phyloP scores from a whole-genome alignment of 2,797 vertebrate species.

The Anas flavirostris region DNA sequence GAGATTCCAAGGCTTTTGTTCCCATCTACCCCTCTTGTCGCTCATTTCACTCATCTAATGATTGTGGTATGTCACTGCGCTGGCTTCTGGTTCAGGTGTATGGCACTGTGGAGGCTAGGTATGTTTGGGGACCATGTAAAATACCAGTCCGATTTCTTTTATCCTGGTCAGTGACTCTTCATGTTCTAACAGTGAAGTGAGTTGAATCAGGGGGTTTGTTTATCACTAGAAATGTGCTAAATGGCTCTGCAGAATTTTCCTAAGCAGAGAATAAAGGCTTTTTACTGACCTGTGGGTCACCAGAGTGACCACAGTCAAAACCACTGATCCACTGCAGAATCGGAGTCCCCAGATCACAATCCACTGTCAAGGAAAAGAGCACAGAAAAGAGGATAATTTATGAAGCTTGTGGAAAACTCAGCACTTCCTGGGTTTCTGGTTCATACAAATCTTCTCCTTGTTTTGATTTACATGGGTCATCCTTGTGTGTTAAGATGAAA shows the following conservation, averaged over 20 bases:
- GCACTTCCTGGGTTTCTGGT: neutral
- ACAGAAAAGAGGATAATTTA: neutral
- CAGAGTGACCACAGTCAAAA: neutral
- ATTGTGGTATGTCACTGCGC: neutral
- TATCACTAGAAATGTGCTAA: neutral
- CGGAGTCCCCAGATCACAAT: neutral
- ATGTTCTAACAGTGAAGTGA: neutral
- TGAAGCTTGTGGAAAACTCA: neutral
- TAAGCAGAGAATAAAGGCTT: neutral
- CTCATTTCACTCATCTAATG: neutral
- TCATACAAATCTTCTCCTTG: neutral
- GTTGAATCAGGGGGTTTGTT: neutral
- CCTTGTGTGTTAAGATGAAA: neutral
- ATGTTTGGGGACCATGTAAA: neutral
- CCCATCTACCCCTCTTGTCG: neutral
- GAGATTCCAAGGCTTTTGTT: neutral
- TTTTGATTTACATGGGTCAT: neutral
- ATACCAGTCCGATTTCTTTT: slow-evolving; percentile 16
- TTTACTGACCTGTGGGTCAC: neutral
- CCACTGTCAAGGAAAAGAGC: neutral
- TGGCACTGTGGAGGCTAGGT: neutral
- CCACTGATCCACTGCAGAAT: neutral
- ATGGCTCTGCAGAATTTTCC: neutral
- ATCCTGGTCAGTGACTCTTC: neutral
- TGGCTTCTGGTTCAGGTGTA: neutral